A percentile compares a stretch with the other conserved stretches of the same genome.
Evolutionary conservation across 2,888 invertebrate species (phyloP).

Genomic region (Agapostemon virescens): DNA sequence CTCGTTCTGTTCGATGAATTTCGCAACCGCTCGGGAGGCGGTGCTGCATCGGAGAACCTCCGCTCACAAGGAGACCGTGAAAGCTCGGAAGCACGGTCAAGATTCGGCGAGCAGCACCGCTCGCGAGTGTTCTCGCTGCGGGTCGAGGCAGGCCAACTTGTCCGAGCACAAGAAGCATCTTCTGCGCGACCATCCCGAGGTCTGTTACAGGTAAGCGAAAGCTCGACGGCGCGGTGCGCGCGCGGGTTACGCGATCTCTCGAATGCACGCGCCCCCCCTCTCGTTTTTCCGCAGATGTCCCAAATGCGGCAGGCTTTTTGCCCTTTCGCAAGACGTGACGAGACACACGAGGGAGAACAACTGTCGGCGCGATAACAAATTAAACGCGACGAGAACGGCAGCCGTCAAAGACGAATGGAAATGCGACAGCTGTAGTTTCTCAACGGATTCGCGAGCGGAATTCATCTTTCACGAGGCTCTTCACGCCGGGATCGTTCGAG

Average conservation of each 20-base stretch:
- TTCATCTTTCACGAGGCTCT: slow-evolving; percentile 87
- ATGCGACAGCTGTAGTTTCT: slow-evolving; percentile 84
- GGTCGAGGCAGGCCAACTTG: slow-evolving; percentile 82
- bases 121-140: slow-evolving; percentile 85
- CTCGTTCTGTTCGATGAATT: slow-evolving; percentile 85
- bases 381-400: slow-evolving; percentile 4
- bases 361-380: slow-evolving; percentile 75
- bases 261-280: background rate
- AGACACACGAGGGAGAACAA: slow-evolving; percentile 85
- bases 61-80: slow-evolving; percentile 84
- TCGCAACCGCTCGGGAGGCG: slow-evolving; percentile 84
- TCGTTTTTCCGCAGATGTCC: slow-evolving; percentile 83
- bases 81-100: slow-evolving; percentile 73
- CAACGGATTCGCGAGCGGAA: slow-evolving; percentile 86
- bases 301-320: slow-evolving; percentile 86
- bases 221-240: background rate
- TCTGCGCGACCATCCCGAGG: slow-evolving; percentile 83
- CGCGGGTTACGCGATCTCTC: background rate
- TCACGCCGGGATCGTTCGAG: slow-evolving; percentile 82
- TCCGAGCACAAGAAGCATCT: slow-evolving; percentile 85
- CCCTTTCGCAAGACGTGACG: slow-evolving; percentile 88
- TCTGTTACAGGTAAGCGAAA: slow-evolving; percentile 83
- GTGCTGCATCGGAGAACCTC: slow-evolving; percentile 85
- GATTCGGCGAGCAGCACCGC: slow-evolving; percentile 59
- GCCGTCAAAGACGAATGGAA: slow-evolving; percentile 79